Evolutionary conservation across 2,797 vertebrate genomes (phyloP).

Genomic region (Limosa lapponica): DNA sequence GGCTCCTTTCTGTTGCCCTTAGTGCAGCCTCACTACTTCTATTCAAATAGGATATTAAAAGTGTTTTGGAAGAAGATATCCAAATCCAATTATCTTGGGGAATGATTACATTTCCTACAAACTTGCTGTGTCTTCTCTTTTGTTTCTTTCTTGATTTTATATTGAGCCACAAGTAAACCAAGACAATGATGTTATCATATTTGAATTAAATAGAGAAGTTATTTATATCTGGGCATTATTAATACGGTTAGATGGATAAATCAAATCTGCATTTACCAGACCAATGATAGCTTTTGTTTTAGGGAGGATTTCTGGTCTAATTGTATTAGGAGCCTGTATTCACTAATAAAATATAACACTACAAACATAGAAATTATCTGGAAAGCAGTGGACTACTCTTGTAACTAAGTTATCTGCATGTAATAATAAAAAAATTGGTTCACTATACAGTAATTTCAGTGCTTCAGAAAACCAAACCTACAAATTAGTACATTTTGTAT

Average conservation of each 20-base stretch:
- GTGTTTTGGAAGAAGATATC: background rate
- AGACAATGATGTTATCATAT: background rate
- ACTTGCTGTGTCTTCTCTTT: background rate
- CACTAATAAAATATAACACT: background rate
- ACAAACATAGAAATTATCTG: background rate
- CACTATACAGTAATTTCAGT: background rate
- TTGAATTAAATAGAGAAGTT: background rate
- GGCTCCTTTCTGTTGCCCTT: background rate
- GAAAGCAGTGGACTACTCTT: background rate
- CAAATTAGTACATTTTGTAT: background rate
- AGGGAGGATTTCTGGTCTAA: background rate
- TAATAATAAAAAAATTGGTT: background rate
- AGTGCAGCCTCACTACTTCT: background rate
- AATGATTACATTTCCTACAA: background rate
- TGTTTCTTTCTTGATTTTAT: background rate
- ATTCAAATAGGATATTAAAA: background rate
- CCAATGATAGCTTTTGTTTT: background rate
- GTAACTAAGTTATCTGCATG: background rate
- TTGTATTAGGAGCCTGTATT: background rate
- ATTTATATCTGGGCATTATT: background rate
- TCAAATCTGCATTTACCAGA: background rate
- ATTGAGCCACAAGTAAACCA: background rate
- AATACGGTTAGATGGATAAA: background rate
- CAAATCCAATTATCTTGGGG: background rate
- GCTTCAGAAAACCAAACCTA: background rate